phyloP scores from a whole-genome alignment of 2,888 invertebrate species.

The Melanargia galathea region DNA sequence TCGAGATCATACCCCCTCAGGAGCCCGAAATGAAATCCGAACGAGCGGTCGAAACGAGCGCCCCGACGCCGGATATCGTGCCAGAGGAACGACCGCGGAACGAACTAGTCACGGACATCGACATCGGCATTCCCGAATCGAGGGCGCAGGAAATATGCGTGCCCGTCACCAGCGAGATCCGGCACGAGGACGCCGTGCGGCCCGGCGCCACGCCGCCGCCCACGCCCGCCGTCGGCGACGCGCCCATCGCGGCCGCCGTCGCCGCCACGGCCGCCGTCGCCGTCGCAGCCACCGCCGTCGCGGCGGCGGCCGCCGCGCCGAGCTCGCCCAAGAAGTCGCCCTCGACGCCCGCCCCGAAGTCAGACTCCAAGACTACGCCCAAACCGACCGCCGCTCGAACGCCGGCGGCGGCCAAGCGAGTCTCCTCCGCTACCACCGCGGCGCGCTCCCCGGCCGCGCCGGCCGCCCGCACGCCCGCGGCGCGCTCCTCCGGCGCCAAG shows the following conservation, averaged over 20 bases:
- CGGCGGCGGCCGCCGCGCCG: constrained; percentile 48
- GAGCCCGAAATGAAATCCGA: constrained; percentile 34
- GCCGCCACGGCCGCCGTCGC: constrained; percentile 56
- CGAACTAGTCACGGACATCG: constrained; percentile 70
- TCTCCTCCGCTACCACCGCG: constrained; percentile 42
- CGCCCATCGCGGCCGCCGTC: constrained; percentile 47
- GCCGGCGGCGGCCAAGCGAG: constrained; percentile 47
- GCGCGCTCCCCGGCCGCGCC: constrained; percentile 41
- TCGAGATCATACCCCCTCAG: neutral
- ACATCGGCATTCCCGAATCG: constrained; percentile 68
- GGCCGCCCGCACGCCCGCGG: constrained; percentile 39
- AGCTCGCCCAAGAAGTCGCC: constrained; percentile 46
- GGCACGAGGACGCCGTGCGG: constrained; percentile 58
- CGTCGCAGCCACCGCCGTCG: constrained; percentile 50
- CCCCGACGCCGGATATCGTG: constrained; percentile 69
- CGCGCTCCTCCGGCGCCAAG: constrained; percentile 40
- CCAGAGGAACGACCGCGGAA: constrained; percentile 57
- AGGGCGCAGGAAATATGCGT: constrained; percentile 76
- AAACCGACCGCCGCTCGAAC: constrained; percentile 50
- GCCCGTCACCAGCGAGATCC: constrained; percentile 70
- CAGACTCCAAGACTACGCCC: constrained; percentile 44
- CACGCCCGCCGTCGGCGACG: constrained; percentile 53
- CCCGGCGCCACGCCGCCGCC: constrained; percentile 52
- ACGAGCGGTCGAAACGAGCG: constrained; percentile 48
- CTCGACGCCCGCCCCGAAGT: constrained; percentile 52